Evolutionary conservation across 2,888 invertebrate species (phyloP).

Genomic region (Pilophorus perplexus): DNA sequence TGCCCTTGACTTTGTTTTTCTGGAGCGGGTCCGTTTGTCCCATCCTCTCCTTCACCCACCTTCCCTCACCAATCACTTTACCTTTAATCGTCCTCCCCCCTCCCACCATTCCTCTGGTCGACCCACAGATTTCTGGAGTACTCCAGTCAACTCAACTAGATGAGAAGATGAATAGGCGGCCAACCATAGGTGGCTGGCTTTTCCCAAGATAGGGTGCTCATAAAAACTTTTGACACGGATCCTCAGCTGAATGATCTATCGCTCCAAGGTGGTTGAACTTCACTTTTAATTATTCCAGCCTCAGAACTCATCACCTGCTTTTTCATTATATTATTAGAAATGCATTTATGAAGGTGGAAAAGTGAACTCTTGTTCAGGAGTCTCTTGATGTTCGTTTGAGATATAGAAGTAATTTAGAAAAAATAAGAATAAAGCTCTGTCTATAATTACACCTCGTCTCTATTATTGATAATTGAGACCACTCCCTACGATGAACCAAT

Average conservation of each 20-base stretch:
- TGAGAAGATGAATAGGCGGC: neutral
- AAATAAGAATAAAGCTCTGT: constrained; percentile 9
- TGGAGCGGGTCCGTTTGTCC: neutral
- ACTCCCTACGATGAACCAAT: constrained; percentile 21
- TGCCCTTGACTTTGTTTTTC: constrained; percentile 1
- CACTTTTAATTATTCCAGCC: constrained; percentile 10
- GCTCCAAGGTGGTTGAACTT: neutral
- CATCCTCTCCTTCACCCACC: neutral
- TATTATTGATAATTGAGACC: constrained; percentile 30
- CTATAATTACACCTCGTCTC: constrained; percentile 16
- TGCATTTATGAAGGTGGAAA: neutral
- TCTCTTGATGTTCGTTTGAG: no score
- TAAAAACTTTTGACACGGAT: neutral
- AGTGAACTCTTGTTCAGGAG: neutral
- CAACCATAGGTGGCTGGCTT: neutral
- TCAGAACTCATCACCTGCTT: neutral
- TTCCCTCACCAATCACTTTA: no score
- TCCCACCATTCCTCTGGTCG: no score
- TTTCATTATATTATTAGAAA: constrained; percentile 1
- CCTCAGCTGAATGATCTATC: neutral
- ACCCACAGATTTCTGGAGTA: neutral
- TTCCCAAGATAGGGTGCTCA: neutral
- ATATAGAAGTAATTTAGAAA: neutral
- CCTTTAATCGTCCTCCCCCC: no score
- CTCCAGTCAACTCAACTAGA: neutral